phyloP scores from a whole-genome alignment of 2,113 vertebrate species.

The Mustelus asterias region DNA sequence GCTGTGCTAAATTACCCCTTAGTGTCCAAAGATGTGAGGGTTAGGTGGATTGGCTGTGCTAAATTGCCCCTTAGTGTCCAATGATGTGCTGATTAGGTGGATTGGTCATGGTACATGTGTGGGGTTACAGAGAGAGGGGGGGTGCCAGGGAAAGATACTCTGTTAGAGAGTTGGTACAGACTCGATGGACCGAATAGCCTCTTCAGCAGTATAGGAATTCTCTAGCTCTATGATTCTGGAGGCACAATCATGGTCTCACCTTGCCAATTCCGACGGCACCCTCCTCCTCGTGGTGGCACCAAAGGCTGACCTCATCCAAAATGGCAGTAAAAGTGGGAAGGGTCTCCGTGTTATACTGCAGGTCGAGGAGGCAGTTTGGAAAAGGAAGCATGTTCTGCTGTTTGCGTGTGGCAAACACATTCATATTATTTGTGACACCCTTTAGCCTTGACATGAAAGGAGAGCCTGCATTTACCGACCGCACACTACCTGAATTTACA shows the following conservation, averaged over 20 bases:
- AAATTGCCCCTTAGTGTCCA: too few species aligned
- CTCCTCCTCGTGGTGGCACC: neutral
- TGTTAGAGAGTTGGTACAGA: too few species aligned
- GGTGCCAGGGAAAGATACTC: too few species aligned
- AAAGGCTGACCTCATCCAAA: neutral
- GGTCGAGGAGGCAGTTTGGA: neutral
- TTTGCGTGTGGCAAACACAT: conserved; percentile 41
- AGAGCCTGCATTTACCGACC: neutral
- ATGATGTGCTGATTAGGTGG: too few species aligned
- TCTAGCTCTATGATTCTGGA: too few species aligned
- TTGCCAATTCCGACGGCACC: neutral
- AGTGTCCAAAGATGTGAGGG: too few species aligned
- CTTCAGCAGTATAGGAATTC: too few species aligned
- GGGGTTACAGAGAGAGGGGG: too few species aligned
- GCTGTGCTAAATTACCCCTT: too few species aligned
- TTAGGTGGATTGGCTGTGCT: too few species aligned
- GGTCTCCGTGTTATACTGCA: neutral
- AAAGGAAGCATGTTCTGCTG: conserved; percentile 26
- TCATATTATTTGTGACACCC: conserved; percentile 31
- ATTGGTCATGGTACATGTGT: too few species aligned
- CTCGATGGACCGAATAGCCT: too few species aligned
- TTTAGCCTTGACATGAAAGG: conserved; percentile 20
- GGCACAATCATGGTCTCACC: neutral
- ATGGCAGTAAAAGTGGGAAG: neutral
- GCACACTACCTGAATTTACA: conserved; percentile 35